These are phyloP conservation scores for Sinopyrophorus schimmeli DNA, from an alignment of 2,888 invertebrate species.

Conservation along the genomic window DNA sequence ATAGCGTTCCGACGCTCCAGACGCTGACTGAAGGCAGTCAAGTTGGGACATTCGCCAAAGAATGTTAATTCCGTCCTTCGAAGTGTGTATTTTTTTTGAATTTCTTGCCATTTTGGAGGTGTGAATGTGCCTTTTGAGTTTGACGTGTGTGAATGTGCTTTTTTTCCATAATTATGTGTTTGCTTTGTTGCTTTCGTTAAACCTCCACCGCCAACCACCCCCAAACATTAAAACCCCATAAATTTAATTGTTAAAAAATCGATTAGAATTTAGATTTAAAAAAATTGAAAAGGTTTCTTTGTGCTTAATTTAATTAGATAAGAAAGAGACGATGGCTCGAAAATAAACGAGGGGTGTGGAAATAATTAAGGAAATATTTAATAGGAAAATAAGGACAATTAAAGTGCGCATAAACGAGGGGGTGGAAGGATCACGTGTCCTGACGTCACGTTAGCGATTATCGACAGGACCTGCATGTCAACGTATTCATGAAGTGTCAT, in stretches of 20 bases:
- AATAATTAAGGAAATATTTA: no score
- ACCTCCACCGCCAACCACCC: no score
- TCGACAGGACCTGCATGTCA: constrained; percentile 41
- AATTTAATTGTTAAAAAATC: no score
- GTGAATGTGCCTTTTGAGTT: no score
- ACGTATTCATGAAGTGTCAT: constrained; percentile 46
- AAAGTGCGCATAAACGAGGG: constrained; percentile 41
- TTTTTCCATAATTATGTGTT: background rate
- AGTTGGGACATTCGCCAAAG: constrained; percentile 37
- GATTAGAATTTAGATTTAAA: no score
- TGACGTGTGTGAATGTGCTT: constrained; percentile 4
- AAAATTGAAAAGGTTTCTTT: no score
- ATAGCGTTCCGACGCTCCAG: constrained; percentile 38
- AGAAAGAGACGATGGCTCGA: no score
- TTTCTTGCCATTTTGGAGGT: constrained; percentile 1
- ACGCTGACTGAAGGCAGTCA: constrained; percentile 35
- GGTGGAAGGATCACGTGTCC: constrained; percentile 43
- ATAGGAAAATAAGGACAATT: no score
- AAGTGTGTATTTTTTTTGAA: no score
- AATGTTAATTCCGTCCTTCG: constrained; percentile 31
- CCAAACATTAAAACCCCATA: no score
- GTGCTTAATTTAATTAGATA: no score
- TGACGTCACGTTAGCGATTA: constrained; percentile 40
- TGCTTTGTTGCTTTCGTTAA: constrained; percentile 5
- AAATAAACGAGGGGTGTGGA: no score